Conservation (phyloP, 1,140 invertebrate genomes). For the Oreohelix idahoensis region DNA sequence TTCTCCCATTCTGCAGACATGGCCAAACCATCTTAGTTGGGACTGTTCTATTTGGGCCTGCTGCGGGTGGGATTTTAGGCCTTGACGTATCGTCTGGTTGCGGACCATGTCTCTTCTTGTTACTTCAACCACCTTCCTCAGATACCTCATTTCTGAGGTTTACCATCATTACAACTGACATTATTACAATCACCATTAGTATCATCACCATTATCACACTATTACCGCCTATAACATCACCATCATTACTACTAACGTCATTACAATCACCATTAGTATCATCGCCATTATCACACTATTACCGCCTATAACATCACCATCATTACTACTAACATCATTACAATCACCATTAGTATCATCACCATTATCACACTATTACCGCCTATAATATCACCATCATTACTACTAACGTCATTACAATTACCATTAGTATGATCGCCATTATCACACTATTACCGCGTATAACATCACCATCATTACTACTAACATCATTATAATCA, state of each 20-base stretch:
- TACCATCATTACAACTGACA: neutral
- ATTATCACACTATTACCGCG: too few relatives aligned
- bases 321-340: neutral
- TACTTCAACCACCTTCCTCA: too few relatives aligned
- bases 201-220: neutral
- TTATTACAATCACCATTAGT: neutral
- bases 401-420: neutral
- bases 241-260: neutral
- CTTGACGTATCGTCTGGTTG: too few relatives aligned
- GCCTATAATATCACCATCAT: neutral
- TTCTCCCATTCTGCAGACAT: too few relatives aligned
- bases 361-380: neutral
- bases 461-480: conserved; percentile 83
- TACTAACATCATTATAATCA: too few relatives aligned
- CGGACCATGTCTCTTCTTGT: too few relatives aligned
- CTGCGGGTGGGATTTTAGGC: too few relatives aligned
- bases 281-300: neutral
- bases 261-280: neutral
- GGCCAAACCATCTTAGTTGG: too few relatives aligned
- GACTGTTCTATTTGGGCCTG: too few relatives aligned
- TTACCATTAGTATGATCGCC: neutral
- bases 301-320: neutral
- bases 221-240: neutral
- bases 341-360: neutral
- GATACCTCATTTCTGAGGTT: too few relatives aligned